Evolutionary conservation across 2,797 vertebrate species (phyloP).

Genomic region (Halcyon badia): DNA sequence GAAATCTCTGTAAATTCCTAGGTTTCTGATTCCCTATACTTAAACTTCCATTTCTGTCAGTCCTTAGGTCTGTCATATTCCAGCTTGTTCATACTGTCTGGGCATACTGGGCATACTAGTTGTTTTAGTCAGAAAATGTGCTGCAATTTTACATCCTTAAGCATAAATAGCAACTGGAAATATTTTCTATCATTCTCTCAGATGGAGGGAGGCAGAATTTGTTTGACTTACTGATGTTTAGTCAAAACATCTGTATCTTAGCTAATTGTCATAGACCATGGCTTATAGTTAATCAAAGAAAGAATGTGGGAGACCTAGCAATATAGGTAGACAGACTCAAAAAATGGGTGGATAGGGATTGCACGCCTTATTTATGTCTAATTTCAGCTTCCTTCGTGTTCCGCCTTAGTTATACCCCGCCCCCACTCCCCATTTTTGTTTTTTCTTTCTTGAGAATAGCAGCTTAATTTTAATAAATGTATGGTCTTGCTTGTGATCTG

Average conservation of each 20-base stretch:
- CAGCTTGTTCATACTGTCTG: not conserved
- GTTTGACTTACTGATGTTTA: not conserved
- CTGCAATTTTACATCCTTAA: not conserved
- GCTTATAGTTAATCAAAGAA: not conserved
- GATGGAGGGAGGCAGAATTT: not conserved
- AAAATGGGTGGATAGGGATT: not conserved
- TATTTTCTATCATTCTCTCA: not conserved
- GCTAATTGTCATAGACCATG: not conserved
- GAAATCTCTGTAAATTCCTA: not conserved
- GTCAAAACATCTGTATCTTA: fast-evolving
- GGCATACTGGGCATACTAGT: not conserved
- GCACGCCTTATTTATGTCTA: not conserved
- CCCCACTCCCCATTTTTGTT: too few relatives aligned
- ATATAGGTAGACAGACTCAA: not conserved
- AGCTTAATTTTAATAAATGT: not conserved
- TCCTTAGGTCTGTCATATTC: not conserved
- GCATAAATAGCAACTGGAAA: not conserved
- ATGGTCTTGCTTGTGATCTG: not conserved
- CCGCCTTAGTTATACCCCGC: not conserved
- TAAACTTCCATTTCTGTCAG: not conserved
- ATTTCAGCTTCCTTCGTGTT: not conserved
- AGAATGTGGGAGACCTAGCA: not conserved
- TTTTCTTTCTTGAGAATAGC: not conserved
- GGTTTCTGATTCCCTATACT: not conserved
- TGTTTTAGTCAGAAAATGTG: not conserved